phyloP scores from a whole-genome alignment of 2,113 vertebrate genomes.

The Bubo bubo region DNA sequence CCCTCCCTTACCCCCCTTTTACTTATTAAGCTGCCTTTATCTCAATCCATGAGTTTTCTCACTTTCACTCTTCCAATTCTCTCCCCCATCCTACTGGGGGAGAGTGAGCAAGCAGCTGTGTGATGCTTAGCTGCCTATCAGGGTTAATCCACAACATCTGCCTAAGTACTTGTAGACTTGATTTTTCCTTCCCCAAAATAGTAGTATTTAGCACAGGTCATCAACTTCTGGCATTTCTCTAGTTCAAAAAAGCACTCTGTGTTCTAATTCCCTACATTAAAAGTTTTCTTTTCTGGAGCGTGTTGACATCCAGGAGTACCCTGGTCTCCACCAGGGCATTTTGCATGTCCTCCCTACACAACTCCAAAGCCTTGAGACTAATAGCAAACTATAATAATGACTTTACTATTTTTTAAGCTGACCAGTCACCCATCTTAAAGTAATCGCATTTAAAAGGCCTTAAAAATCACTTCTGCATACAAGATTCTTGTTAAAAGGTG shows the following conservation, averaged over 20 bases:
- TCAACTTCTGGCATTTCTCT: not conserved
- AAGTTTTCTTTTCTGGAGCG: not conserved
- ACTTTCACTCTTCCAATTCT: not conserved
- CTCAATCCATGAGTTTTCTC: not conserved
- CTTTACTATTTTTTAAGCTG: not conserved
- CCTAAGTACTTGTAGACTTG: not conserved
- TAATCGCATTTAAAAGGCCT: not conserved
- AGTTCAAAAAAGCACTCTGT: not conserved
- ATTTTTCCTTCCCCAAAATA: not conserved
- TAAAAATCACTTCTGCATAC: not conserved
- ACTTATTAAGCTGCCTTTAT: not conserved
- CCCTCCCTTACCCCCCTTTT: not conserved
- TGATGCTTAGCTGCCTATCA: not conserved
- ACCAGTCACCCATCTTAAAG: not conserved
- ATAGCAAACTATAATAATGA: not conserved
- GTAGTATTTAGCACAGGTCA: not conserved
- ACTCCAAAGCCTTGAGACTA: not conserved
- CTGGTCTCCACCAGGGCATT: not conserved
- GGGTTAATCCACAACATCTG: not conserved
- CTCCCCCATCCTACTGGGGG: not conserved
- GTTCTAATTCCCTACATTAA: not conserved
- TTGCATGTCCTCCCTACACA: not conserved
- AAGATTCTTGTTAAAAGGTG: not conserved
- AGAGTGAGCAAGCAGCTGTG: fast-evolving
- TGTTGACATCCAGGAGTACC: not conserved